Conservation (phyloP, 2,888 invertebrate species). For the Protula sp. region DNA sequence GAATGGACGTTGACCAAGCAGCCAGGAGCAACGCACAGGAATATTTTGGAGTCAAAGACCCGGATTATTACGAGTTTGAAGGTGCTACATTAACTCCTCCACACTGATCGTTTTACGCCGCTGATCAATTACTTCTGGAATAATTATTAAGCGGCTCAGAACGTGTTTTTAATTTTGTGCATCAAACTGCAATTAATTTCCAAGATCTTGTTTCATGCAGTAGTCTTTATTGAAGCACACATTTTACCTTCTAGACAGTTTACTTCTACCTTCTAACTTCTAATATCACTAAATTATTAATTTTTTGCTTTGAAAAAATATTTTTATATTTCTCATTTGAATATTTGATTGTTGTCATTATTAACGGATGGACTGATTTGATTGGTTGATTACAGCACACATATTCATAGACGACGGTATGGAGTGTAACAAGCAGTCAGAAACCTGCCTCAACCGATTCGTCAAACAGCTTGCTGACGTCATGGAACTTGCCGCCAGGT, state of each 20-base stretch:
- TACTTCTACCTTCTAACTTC: too few species aligned
- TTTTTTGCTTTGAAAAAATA: too few species aligned
- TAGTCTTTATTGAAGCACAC: too few species aligned
- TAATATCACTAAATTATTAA: too few species aligned
- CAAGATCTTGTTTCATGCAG: too few species aligned
- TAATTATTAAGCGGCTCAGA: too few species aligned
- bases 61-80: slow-evolving; percentile 53
- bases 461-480: slow-evolving; percentile 54
- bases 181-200: not conserved
- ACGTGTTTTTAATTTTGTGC: not conserved
- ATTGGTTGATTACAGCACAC: slow-evolving; percentile 84
- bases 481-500: slow-evolving; percentile 47
- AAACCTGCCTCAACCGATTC: slow-evolving; percentile 66
- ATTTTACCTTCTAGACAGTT: too few species aligned
- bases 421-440: slow-evolving; percentile 80
- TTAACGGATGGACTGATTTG: too few species aligned
- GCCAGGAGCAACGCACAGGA: slow-evolving; percentile 47
- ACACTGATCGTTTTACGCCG: not conserved
- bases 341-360: too few species aligned
- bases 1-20: slow-evolving; percentile 51
- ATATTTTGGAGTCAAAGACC: slow-evolving; percentile 48
- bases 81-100: slow-evolving; percentile 53
- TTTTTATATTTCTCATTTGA: too few species aligned
- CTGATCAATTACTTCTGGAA: too few species aligned
- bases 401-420: slow-evolving; percentile 98